These are phyloP conservation scores for Anas platyrhynchos DNA, from an alignment of 2,113 vertebrate genomes.

Conservation along the genomic window DNA sequence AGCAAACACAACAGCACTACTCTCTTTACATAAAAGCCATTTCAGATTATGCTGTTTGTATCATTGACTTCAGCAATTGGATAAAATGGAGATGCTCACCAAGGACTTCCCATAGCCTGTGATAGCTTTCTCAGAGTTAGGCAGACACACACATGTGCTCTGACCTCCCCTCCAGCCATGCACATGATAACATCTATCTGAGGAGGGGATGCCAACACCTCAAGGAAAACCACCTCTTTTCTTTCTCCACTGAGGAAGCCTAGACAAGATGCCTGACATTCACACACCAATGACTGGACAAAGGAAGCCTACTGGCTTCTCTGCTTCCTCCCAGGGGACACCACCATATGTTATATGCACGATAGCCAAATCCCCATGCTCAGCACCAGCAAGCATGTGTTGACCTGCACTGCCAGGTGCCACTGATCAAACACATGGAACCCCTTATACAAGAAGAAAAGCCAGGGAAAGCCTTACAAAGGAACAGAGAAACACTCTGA, in stretches of 20 bases:
- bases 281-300: background rate
- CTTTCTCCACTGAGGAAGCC: background rate
- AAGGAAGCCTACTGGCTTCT: background rate
- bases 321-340: background rate
- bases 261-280: background rate
- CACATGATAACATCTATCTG: background rate
- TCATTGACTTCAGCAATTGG: background rate
- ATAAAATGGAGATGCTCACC: background rate
- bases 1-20: background rate
- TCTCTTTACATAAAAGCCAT: background rate
- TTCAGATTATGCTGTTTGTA: background rate
- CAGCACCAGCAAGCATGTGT: no score
- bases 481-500: background rate
- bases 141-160: background rate
- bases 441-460: background rate
- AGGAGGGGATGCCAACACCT: background rate
- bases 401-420: accelerated
- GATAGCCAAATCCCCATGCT: background rate
- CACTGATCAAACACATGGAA: background rate
- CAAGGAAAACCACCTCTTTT: background rate
- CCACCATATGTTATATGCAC: background rate
- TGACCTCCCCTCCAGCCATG: accelerated
- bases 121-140: background rate
- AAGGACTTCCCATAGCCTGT: background rate
- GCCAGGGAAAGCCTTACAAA: background rate